Evolutionary conservation across 2,113 vertebrate species (phyloP).

Genomic region (Fregetta grallaria): DNA sequence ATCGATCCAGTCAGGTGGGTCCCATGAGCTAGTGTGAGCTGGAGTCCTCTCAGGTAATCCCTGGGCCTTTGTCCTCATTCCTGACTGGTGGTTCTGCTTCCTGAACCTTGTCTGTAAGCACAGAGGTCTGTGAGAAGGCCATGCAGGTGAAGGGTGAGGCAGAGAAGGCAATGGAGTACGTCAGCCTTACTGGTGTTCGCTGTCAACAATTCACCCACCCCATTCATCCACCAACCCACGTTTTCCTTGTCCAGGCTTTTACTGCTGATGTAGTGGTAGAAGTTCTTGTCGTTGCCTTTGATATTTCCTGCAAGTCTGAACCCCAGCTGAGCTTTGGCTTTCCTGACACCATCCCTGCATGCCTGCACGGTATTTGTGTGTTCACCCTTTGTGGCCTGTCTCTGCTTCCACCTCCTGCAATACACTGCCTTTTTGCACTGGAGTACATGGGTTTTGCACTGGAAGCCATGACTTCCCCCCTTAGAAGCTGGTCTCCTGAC

Average conservation of each 20-base stretch:
- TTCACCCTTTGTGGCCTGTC: not conserved
- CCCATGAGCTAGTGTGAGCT: not conserved
- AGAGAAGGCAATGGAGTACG: not conserved
- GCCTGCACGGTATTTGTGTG: accelerated
- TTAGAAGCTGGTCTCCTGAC: not conserved
- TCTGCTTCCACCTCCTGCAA: not conserved
- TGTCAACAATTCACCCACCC: not conserved
- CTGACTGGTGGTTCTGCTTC: not conserved
- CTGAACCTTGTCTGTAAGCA: not conserved
- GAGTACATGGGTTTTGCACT: not conserved
- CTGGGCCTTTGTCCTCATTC: not conserved
- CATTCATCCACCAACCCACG: not conserved
- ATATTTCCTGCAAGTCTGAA: not conserved
- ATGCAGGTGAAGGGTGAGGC: not conserved
- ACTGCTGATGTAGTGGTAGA: not conserved
- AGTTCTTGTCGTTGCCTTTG: not conserved
- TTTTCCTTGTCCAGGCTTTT: not conserved
- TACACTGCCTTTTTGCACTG: not conserved
- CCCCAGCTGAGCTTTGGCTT: not conserved
- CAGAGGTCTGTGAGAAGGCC: not conserved
- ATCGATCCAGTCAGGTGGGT: not conserved
- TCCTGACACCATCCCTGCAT: not conserved
- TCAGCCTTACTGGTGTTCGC: accelerated
- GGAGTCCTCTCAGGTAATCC: not conserved
- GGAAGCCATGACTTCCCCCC: not conserved